Base-by-base conservation (phyloP, 1,140 invertebrate genomes). In the Contarinia nasturtii region DNA sequence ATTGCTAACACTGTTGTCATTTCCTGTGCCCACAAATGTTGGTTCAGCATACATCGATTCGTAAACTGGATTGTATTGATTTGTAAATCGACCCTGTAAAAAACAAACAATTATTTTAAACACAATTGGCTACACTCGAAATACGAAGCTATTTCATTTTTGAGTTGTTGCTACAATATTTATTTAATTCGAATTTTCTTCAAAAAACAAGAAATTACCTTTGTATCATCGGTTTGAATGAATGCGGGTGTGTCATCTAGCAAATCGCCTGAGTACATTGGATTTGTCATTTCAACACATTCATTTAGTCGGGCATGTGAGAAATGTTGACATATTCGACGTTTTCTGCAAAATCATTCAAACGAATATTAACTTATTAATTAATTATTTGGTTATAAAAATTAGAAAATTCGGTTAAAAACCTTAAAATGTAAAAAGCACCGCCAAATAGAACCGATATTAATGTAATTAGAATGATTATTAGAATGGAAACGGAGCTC, bases 21-120 rank as follows among this genome's bases (percentile, higher is more conserved):
- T 61, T 43, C 58, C 63, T 15, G 53, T 50, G n/a, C 53, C 50
- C 14, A 55, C 55, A 47, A 60, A 57, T 3, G 54, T 49, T 12
- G 48, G 42, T 37, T 52, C 56, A n/a, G 69, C 70, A 60, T 82
- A 85, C 64, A 85, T 76, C 11, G 77, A 79, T 50, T 88, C 83
- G 63, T 88, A 89, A 20, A 88, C 79, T 4, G 84, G 84, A 66
- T n/a, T n/a, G n/a, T n/a, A n/a, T n/a, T n/a, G n/a, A n/a, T 87
- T 87, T 20, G 77, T 79, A 68, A 87, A 87, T 63, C 86, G 85
- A 34, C 70, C 73, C 55, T 63, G 50, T 59, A 77, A 27, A 10
- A 27, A 27, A 27, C 3, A 27, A 27, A 27, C n/a, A n/a, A n/a
- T n/a, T n/a, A n/a, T n/a, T n/a, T n/a, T n/a, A n/a, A n/a, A n/a